phyloP scores from a whole-genome alignment of 2,797 vertebrate species.

The Huso huso region DNA sequence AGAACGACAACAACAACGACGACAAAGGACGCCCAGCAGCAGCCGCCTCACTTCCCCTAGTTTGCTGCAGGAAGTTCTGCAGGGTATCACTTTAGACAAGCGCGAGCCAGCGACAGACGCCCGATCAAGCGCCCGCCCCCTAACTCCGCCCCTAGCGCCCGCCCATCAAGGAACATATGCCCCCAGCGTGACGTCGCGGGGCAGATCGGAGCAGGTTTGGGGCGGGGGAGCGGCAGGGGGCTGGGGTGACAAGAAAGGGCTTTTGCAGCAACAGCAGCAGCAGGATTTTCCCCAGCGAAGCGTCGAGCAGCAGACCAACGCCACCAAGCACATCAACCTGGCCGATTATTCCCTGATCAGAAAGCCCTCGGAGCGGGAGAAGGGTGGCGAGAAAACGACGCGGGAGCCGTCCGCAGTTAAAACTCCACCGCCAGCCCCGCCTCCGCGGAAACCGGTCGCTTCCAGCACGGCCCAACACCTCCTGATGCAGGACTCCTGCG shows the following conservation, averaged over 20 bases:
- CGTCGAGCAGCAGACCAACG: conserved; percentile 11
- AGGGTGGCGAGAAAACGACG: too few relatives aligned
- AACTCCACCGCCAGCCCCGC: conserved; percentile 39
- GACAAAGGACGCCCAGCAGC: neutral
- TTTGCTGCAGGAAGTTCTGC: conserved; percentile 91
- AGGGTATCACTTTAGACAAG: conserved; percentile 88
- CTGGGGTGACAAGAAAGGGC: conserved; percentile 38
- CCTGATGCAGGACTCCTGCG: conserved; percentile 57
- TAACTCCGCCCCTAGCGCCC: conserved; percentile 36
- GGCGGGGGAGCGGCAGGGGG: conserved; percentile 48
- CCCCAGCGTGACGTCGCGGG: conserved; percentile 48
- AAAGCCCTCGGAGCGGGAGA: too few relatives aligned
- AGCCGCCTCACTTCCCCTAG: conserved; percentile 71
- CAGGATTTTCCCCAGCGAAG: conserved; percentile 34
- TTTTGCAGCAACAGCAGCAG: conserved; percentile 45
- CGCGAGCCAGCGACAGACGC: conserved; percentile 58
- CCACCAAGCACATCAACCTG: conserved; percentile 81
- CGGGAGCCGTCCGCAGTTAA: too few relatives aligned
- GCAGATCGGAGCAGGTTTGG: conserved; percentile 38
- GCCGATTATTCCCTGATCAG: conserved; percentile 71
- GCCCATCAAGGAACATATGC: conserved; percentile 20
- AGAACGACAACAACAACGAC: too few relatives aligned
- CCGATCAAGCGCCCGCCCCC: conserved; percentile 57
- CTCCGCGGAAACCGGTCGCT: conserved; percentile 9
- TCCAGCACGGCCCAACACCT: conserved; percentile 57